phyloP scores from a whole-genome alignment of 2,888 invertebrate genomes.

The Leptopilina myrica region DNA sequence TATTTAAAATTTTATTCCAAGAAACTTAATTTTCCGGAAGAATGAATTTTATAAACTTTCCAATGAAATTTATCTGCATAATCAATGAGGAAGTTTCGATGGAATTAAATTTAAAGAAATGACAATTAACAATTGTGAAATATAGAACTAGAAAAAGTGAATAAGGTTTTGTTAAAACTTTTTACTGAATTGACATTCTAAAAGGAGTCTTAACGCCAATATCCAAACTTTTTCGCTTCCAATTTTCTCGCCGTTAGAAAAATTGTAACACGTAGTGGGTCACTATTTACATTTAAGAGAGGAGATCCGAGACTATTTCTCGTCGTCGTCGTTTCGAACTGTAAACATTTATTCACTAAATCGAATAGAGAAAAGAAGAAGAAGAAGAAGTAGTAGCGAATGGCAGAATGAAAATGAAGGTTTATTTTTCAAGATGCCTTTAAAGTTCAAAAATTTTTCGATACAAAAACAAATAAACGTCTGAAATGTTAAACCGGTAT shows the following conservation, averaged over 20 bases:
- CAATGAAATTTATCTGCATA: neutral
- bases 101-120: too few species aligned
- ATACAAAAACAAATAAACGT: neutral
- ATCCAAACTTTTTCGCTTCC: neutral
- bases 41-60: slow-evolving; percentile 1
- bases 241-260: neutral
- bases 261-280: slow-evolving; percentile 24
- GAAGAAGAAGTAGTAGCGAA: neutral
- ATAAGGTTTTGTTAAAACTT: neutral
- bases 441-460: neutral
- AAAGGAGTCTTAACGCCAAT: neutral
- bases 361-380: neutral
- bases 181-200: neutral
- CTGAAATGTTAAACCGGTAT: neutral
- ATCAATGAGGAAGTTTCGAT: too few species aligned
- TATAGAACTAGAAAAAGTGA: too few species aligned
- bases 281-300: slow-evolving; percentile 37
- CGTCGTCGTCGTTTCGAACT: neutral
- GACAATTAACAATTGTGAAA: too few species aligned
- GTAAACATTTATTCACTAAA: slow-evolving; percentile 11
- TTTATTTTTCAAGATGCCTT: neutral
- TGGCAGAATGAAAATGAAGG: slow-evolving; percentile 14
- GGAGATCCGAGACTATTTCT: slow-evolving; percentile 19
- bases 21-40: slow-evolving; percentile 18
- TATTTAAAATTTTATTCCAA: neutral